Evolutionary conservation across 2,797 vertebrate genomes (phyloP), one percentile per base, ranked within the genome.

Genomic region (Anabacerthia variegaticeps): DNA sequence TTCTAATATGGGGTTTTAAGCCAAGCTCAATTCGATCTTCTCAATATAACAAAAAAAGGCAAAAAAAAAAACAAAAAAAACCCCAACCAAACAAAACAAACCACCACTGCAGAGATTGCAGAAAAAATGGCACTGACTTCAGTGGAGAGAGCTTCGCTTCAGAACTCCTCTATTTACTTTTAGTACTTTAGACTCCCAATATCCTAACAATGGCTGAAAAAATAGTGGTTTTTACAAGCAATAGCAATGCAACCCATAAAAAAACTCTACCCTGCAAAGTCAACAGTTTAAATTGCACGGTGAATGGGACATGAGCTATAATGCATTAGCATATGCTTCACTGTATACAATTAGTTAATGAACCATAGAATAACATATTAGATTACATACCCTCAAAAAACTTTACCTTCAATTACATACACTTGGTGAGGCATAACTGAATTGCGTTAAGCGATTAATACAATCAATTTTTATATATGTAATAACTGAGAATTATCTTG

Each of bases 241-340:
- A 49, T 30, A 80, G 58, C 48, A 81, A 37, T 8, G 10, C 12
- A 56, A 34, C 3, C 66, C 73, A 69, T 27, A 12, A 66, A 75
- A 75, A 92, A 89, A 2, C 8, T 41, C 62, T 26, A 28, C 8
- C 24, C 30, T 88, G 48, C 34, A 10, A 66, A 90, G 63, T 49
- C 81, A 96, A 21, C 27, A 83, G 79, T 90, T 92, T 78, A 77
- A 95, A 85, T 20, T 89, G 78, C 43, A 85, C 81, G 78, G 61
- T 87, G 73, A 94, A 62, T 39, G 65, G 91, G 78, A 95, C 58
- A 52, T 2, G 21, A 61, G 68, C 90, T 87, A 54, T 54, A 78
- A 51, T 59, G 85, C 34, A 77, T 68, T 61, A 76, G 48, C 44
- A 63, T 22, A 54, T 54, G 34, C 83, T 34, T 84, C 59, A 84